These are phyloP conservation scores for Ptychochromis oligacanthus DNA, from an alignment of 2,113 vertebrate genomes.

Conservation along the genomic window DNA sequence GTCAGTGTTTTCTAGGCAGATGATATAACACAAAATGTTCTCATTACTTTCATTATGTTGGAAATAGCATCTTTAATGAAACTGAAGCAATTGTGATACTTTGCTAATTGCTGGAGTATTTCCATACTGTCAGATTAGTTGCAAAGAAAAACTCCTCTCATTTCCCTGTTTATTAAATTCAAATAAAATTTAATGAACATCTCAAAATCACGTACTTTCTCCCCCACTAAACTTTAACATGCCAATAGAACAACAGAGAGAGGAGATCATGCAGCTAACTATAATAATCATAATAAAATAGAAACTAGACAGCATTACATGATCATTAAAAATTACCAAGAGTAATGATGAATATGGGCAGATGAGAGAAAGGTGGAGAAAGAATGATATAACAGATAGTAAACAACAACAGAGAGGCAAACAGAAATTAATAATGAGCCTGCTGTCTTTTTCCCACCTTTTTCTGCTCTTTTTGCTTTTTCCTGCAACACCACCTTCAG, in stretches of 20 bases:
- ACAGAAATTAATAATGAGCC: background rate
- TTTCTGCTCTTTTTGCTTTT: background rate
- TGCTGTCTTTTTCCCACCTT: background rate
- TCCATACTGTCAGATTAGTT: background rate
- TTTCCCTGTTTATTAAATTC: background rate
- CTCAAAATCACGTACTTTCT: background rate
- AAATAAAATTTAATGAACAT: background rate
- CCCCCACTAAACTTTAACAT: background rate
- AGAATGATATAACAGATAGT: background rate
- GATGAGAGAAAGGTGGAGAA: too few relatives aligned
- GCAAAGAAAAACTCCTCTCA: background rate
- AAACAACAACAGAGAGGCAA: background rate
- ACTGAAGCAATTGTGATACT: background rate
- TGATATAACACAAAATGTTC: background rate
- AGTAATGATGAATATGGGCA: background rate
- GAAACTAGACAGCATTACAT: background rate
- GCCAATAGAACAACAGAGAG: background rate
- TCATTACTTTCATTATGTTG: background rate
- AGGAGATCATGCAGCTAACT: background rate
- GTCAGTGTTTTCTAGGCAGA: background rate
- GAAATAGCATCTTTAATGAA: background rate
- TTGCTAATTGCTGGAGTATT: background rate
- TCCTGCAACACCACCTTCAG: slow-evolving; percentile 1
- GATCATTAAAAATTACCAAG: too few relatives aligned
- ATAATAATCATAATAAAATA: background rate